Evolutionary conservation across 2,113 vertebrate species (phyloP).

Genomic region (Callorhinus ursinus): DNA sequence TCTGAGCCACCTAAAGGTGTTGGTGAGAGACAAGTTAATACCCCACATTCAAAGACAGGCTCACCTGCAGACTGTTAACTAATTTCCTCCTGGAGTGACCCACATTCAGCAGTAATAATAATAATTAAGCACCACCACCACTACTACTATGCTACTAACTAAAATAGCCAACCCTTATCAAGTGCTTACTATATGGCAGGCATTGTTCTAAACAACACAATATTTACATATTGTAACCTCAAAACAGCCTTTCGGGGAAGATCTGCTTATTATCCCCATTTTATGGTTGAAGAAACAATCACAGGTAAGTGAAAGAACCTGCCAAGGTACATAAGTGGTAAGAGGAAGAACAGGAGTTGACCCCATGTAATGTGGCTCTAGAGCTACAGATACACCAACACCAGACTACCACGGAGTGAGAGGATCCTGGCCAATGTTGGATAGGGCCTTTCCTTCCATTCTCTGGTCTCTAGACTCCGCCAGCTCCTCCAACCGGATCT

Average conservation of each 20-base stretch:
- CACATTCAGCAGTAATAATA: neutral
- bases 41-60: neutral
- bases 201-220: neutral
- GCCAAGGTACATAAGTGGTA: neutral
- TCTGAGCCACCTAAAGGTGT: neutral
- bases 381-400: neutral
- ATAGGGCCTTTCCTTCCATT: neutral
- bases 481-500: neutral
- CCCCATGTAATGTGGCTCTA: neutral
- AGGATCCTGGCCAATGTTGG: neutral
- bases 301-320: conserved; percentile 32
- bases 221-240: neutral
- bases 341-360: conserved; percentile 6
- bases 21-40: neutral
- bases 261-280: neutral
- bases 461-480: neutral
- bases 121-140: neutral
- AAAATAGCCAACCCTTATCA: neutral
- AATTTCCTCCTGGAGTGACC: neutral
- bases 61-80: neutral
- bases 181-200: neutral
- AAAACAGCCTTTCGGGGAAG: neutral
- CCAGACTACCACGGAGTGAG: neutral
- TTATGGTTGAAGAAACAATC: conserved; percentile 11
- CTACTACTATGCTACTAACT: neutral